Evolutionary conservation across 2,113 vertebrate species (phyloP).

Genomic region (Ammospiza nelsoni): DNA sequence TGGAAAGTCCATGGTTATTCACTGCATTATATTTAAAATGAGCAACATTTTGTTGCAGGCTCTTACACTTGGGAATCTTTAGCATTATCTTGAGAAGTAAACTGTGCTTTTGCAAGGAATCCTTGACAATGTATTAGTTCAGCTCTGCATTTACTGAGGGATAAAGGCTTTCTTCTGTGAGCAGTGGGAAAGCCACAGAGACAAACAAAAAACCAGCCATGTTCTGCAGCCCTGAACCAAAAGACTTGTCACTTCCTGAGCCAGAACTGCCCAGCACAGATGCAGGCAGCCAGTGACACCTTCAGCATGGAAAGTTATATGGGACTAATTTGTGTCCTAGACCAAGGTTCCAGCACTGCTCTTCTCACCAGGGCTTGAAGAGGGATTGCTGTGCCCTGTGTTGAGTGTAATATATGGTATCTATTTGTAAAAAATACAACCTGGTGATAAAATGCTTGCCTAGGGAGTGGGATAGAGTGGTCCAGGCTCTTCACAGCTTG

Average conservation of each 20-base stretch:
- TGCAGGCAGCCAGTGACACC: neutral
- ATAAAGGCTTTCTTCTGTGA: constrained; percentile 28
- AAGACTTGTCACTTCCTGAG: neutral
- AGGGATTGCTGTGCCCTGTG: neutral
- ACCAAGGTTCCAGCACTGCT: neutral
- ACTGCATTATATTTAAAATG: neutral
- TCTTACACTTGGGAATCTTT: neutral
- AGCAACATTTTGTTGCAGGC: neutral
- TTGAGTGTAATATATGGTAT: neutral
- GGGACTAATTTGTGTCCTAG: constrained; percentile 14
- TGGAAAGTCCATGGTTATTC: neutral
- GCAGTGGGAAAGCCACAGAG: constrained; percentile 16
- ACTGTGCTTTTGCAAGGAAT: neutral
- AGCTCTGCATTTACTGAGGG: neutral
- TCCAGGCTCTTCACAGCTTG: neutral
- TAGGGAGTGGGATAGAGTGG: neutral
- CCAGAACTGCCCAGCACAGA: neutral
- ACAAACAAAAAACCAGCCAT: neutral
- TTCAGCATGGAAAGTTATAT: constrained; percentile 11
- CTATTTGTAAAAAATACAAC: constrained; percentile 14
- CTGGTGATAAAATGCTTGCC: neutral
- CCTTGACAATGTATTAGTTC: neutral
- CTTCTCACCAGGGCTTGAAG: neutral
- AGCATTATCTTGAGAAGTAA: neutral
- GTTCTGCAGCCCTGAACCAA: constrained; percentile 5